Conservation (phyloP, 2,888 invertebrate genomes). For the Hipparchia semele region DNA sequence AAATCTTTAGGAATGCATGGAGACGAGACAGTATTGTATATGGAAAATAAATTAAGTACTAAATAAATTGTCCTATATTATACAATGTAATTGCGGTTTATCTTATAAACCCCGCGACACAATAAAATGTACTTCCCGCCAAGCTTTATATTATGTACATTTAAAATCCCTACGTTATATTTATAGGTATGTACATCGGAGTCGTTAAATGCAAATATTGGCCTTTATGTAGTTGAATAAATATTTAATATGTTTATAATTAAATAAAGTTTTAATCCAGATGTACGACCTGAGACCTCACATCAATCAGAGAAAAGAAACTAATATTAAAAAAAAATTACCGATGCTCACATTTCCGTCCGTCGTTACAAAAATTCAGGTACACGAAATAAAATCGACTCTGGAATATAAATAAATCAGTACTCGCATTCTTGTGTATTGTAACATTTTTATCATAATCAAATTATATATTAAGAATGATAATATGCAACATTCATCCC, state of each 20-base stretch:
- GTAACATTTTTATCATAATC: too few relatives aligned
- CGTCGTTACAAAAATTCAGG: conserved; percentile 27
- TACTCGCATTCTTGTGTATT: neutral
- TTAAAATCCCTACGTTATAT: conserved; percentile 34
- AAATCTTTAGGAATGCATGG: conserved; percentile 77
- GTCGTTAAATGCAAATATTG: conserved; percentile 29
- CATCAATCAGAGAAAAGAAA: too few relatives aligned
- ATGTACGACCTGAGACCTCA: neutral
- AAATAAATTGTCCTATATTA: conserved; percentile 59
- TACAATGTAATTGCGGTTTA: conserved; percentile 68
- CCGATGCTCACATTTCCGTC: too few relatives aligned
- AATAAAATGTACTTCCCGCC: conserved; percentile 55
- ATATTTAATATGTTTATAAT: neutral
- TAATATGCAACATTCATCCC: too few relatives aligned
- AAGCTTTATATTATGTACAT: conserved; percentile 62
- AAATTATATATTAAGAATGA: too few relatives aligned
- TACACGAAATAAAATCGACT: conserved; percentile 24
- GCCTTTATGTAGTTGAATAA: conserved; percentile 10
- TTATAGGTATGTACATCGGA: conserved; percentile 45
- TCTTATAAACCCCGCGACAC: conserved; percentile 67
- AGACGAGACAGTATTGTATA: conserved; percentile 61
- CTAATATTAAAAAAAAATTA: too few relatives aligned
- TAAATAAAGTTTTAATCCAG: neutral
- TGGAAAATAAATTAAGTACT: conserved; percentile 79
- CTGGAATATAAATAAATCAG: conserved; percentile 1